Conservation (phyloP, 2,888 invertebrate genomes). For the Prenolepis imparis region DNA sequence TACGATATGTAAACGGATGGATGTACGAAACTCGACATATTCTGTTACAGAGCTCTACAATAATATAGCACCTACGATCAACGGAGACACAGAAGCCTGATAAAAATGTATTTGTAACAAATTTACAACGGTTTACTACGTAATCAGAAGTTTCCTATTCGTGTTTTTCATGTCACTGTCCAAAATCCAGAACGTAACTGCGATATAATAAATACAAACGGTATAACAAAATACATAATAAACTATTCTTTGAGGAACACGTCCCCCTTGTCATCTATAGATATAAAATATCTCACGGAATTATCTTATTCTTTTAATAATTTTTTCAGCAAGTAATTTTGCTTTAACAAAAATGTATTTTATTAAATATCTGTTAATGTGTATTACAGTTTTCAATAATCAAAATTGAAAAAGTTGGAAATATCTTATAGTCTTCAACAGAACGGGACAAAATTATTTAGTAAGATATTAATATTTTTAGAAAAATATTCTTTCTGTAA, state of each 20-base stretch:
- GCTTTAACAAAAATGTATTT: not conserved
- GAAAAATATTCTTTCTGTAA: constrained; percentile 5
- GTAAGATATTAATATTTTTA: constrained; percentile 6
- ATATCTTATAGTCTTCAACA: not conserved
- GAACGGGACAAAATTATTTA: not conserved
- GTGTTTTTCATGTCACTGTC: constrained; percentile 40
- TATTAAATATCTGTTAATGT: not conserved
- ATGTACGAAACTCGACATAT: constrained; percentile 36
- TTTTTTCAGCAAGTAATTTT: not conserved
- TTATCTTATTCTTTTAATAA: not conserved
- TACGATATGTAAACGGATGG: constrained; percentile 17
- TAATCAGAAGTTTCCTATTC: constrained; percentile 39
- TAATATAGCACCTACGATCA: not conserved
- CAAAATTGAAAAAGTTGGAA: not conserved
- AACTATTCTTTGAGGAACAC: constrained; percentile 70
- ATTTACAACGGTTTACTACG: constrained; percentile 19
- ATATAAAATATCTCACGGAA: not conserved
- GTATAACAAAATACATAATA: constrained; percentile 67
- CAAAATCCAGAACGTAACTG: constrained; percentile 27
- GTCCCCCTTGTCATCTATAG: not conserved
- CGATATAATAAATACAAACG: constrained; percentile 54
- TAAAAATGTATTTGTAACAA: constrained; percentile 24
- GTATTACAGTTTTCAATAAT: not conserved
- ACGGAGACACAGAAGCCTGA: not conserved
- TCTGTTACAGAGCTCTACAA: constrained; percentile 4